Evolutionary conservation across 2,888 invertebrate species (phyloP), one percentile per base, ranked within the genome.

Genomic region (Platycnemis pennipes): DNA sequence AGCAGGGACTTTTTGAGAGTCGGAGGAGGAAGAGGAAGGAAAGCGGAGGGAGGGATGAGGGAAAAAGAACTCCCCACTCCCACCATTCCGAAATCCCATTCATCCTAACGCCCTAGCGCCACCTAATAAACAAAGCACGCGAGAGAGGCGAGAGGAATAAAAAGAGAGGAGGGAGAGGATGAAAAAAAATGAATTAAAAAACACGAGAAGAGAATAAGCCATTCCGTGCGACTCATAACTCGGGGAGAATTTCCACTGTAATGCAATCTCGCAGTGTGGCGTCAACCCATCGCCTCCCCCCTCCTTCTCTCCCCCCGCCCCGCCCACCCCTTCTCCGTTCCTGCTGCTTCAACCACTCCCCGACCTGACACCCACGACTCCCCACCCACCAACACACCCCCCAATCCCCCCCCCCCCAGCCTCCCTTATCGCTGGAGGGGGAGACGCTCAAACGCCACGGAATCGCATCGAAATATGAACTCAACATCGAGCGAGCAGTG

Each of bases 161-260:
- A 77, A 37, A 77, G 37, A 77, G 37, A 77, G 13, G 31, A 37
- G 16, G 16, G 37, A 22, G 77, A 8, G 37, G 37, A 37, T 16
- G 77, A 77, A 77, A 77, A 77, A 77, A 77, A 77, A 77, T 37
- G 77, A 77, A 77, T 13, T 31, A 77, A 77, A 77, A 77, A 77
- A 77, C 31, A 77, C 11, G 16, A 63, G 63, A 63, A 37, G 77
- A 77, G 77, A 77, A 77, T 77, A 77, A 77, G 77, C 77, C 77
- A 77, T 77, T 77, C 77, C 77, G 77, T 77, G 77, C 77, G 77
- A 77, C 77, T 77, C 77, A 77, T 77, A 77, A 77, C 77, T 77
- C 77, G 77, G 77, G 11, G 77, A 77, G 77, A 77, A 77, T 77
- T 77, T 77, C 77, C 77, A n/a, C 77, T 77, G 77, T 77, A 77